A percentile compares a stretch with the other conserved stretches of the same genome.
Evolutionary conservation across 2,888 invertebrate species (phyloP).

Genomic region (Ferdinandea cuprea): DNA sequence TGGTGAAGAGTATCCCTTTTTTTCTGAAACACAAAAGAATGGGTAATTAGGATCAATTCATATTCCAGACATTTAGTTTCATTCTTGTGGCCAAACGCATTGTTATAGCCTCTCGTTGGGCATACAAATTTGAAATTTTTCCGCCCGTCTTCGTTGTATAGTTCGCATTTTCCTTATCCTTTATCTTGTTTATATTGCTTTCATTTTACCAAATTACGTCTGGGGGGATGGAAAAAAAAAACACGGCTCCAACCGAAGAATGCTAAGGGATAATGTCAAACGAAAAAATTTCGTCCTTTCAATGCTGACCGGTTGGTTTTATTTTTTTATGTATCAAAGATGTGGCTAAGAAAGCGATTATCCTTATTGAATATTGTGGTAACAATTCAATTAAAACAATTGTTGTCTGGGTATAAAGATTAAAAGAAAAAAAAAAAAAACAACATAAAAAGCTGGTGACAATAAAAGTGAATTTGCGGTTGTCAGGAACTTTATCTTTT

Average conservation of each 20-base stretch:
- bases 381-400: constrained; percentile 48
- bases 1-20: constrained; percentile 34
- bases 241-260: background rate
- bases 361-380: constrained; percentile 41
- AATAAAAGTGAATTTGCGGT: constrained; percentile 16
- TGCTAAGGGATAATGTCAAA: background rate
- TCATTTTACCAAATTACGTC: constrained; percentile 24
- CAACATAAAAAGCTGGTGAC: background rate
- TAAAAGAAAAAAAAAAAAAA: background rate
- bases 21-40: constrained; percentile 50
- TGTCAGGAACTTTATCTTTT: background rate
- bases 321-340: background rate
- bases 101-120: constrained; percentile 29
- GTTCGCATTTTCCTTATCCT: constrained; percentile 7
- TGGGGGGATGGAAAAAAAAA: constrained; percentile 18
- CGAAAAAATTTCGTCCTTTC: background rate
- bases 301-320: background rate
- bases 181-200: background rate
- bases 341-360: constrained; percentile 19
- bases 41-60: constrained; percentile 70
- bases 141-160: constrained; percentile 5
- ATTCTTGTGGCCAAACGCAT: constrained; percentile 44
- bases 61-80: constrained; percentile 63
- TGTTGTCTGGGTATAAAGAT: background rate
- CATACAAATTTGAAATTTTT: constrained; percentile 40